Conservation (phyloP, 2,797 vertebrate genomes). For the Presbytis comata region DNA sequence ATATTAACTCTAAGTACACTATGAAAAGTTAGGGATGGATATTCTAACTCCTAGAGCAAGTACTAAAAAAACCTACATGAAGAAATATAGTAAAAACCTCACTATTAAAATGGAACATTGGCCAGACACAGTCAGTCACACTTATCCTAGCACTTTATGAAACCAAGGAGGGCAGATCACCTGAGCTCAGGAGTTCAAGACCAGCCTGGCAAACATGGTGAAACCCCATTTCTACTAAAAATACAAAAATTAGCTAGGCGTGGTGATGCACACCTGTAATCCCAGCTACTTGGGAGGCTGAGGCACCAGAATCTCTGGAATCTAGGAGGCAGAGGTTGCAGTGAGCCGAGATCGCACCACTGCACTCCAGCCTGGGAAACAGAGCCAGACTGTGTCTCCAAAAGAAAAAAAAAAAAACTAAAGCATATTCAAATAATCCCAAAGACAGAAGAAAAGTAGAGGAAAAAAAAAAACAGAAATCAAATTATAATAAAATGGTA, state of each 20-base stretch:
- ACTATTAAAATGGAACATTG: slow-evolving; percentile 15
- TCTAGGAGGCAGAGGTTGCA: background rate
- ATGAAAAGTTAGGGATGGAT: background rate
- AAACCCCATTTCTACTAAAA: background rate
- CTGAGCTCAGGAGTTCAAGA: background rate
- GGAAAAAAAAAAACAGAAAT: background rate
- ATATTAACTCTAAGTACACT: slow-evolving; percentile 18
- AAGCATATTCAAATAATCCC: background rate
- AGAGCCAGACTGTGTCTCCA: background rate
- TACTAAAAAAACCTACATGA: background rate
- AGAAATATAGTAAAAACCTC: slow-evolving; percentile 1
- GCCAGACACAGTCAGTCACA: background rate
- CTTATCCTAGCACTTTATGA: background rate
- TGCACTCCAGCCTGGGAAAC: background rate
- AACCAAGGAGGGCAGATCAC: rapidly evolving
- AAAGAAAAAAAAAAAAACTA: background rate
- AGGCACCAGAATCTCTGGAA: background rate
- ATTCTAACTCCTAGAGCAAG: background rate
- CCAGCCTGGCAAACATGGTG: background rate
- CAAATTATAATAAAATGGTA: slow-evolving; percentile 19
- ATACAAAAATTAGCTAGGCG: background rate
- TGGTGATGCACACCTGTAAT: background rate
- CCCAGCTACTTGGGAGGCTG: background rate
- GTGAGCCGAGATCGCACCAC: background rate
- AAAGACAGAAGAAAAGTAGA: background rate